Evolutionary conservation across 2,888 invertebrate species (phyloP).

Genomic region (Acrobasis suavella): DNA sequence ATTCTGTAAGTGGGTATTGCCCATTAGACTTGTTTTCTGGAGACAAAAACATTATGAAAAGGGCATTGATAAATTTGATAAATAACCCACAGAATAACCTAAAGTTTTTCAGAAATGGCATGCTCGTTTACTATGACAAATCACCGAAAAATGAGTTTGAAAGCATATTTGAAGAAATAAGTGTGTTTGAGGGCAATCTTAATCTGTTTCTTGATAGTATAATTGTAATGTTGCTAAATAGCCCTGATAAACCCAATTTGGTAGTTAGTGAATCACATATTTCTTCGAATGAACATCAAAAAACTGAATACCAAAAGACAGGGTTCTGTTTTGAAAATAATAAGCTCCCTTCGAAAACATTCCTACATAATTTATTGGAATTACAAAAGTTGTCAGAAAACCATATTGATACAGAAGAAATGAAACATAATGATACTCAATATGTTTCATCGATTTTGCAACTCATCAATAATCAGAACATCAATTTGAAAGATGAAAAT

Average conservation of each 20-base stretch:
- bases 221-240: slow-evolving; percentile 51
- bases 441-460: slow-evolving; percentile 56
- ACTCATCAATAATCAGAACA: slow-evolving; percentile 39
- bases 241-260: slow-evolving; percentile 29
- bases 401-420: slow-evolving; percentile 29
- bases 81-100: slow-evolving; percentile 85
- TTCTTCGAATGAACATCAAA: slow-evolving; percentile 1
- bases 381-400: slow-evolving; percentile 59
- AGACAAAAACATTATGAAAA: slow-evolving; percentile 76
- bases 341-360: slow-evolving; percentile 36
- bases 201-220: slow-evolving; percentile 60
- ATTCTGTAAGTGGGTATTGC: slow-evolving; percentile 83
- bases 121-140: slow-evolving; percentile 53
- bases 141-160: slow-evolving; percentile 40
- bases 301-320: slow-evolving; percentile 23
- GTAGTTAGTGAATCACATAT: slow-evolving; percentile 30
- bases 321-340: slow-evolving; percentile 43
- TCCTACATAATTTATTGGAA: slow-evolving; percentile 53
- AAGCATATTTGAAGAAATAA: slow-evolving; percentile 40
- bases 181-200: slow-evolving; percentile 41
- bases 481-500: slow-evolving; percentile 40
- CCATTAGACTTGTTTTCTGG: slow-evolving; percentile 88
- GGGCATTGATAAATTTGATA: slow-evolving; percentile 74
- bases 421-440: slow-evolving; percentile 35
- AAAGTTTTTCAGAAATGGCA: slow-evolving; percentile 79